phyloP scores from a whole-genome alignment of 2,888 invertebrate species.

The Mythimna ferrago region DNA sequence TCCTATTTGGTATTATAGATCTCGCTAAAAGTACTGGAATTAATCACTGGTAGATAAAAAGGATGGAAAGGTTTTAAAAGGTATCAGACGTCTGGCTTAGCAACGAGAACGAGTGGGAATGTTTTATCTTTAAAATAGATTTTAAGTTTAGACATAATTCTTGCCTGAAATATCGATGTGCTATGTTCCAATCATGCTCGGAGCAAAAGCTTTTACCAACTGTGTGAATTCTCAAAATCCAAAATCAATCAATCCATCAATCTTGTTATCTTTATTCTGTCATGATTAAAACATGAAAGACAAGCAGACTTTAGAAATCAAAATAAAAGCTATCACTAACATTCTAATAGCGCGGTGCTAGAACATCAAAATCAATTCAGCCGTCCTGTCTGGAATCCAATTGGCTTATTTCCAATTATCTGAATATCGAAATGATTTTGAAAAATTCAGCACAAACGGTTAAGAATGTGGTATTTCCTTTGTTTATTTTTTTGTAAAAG shows the following conservation, averaged over 20 bases:
- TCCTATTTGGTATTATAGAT: too few species aligned
- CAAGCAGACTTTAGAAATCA: conserved; percentile 24
- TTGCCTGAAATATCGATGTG: background rate
- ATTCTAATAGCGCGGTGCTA: conserved; percentile 31
- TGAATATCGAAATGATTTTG: conserved; percentile 53
- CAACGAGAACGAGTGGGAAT: rapidly evolving
- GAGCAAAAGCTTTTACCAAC: background rate
- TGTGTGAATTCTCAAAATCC: background rate
- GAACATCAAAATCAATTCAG: conserved; percentile 48
- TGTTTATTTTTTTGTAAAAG: conserved; percentile 59
- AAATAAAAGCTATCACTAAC: conserved; percentile 33
- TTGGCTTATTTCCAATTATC: conserved; percentile 57
- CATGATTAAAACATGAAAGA: conserved; percentile 37
- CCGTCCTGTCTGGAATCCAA: conserved; percentile 38
- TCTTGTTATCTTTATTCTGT: conserved; percentile 1
- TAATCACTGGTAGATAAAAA: too few species aligned
- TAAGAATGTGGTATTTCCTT: conserved; percentile 55
- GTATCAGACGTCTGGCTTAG: too few species aligned
- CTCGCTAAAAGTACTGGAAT: too few species aligned
- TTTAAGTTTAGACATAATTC: background rate
- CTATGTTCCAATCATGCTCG: background rate
- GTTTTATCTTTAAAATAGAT: background rate
- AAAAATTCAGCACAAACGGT: conserved; percentile 37
- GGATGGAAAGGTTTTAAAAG: too few species aligned
- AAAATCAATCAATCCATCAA: background rate